A percentile compares a stretch with the other conserved stretches of the same genome.
Evolutionary conservation across 2,797 vertebrate species (phyloP).

Genomic region (Aplochiton taeniatus): DNA sequence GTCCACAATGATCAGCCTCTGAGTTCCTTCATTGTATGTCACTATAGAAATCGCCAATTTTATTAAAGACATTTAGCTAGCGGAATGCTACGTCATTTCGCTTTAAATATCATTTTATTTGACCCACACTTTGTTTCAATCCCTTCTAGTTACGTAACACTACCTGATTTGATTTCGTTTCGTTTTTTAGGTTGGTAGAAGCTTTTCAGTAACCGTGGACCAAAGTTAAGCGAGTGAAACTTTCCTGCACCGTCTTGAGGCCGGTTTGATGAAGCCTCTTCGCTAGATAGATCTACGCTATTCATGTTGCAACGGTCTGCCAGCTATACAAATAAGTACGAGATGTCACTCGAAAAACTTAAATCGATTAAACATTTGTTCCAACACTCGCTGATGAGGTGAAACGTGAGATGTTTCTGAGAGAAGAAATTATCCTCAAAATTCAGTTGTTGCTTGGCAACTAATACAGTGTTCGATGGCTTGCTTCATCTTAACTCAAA

Average conservation of each 20-base stretch:
- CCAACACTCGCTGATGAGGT: no score
- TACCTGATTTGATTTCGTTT: conserved; percentile 1
- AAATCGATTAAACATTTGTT: no score
- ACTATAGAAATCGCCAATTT: background rate
- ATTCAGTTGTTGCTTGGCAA: no score
- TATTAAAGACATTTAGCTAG: background rate
- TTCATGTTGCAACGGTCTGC: background rate
- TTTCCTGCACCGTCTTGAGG: background rate
- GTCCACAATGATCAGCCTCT: conserved; percentile 34
- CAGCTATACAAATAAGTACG: no score
- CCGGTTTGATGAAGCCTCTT: background rate
- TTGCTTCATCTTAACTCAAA: no score
- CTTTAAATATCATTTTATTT: background rate
- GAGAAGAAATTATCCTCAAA: no score
- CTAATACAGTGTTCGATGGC: no score
- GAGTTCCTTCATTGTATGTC: conserved; percentile 18
- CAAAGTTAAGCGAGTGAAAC: conserved; percentile 9
- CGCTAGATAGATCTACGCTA: background rate
- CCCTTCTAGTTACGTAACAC: background rate
- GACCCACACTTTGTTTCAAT: no score
- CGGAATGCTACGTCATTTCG: background rate
- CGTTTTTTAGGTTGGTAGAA: conserved; percentile 14
- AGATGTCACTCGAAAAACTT: no score
- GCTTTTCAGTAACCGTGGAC: conserved; percentile 8
- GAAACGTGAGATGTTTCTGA: no score